These are phyloP conservation scores for Callorhinus ursinus DNA, from an alignment of 2,113 vertebrate species.

Conservation along the genomic window DNA sequence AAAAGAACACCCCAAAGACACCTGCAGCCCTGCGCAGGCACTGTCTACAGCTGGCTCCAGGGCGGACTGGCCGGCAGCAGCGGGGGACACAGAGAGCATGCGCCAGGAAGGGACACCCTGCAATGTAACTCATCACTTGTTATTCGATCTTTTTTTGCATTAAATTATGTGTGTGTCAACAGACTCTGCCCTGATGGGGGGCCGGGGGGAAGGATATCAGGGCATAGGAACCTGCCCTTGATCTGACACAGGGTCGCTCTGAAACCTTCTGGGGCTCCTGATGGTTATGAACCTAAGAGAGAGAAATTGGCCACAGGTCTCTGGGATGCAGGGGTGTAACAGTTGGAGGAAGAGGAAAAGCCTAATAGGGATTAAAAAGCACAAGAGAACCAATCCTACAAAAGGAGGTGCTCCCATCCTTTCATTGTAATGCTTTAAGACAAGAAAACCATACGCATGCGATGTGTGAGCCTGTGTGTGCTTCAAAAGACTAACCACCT, in stretches of 20 bases:
- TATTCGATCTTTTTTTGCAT: neutral
- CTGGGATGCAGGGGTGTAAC: fast-evolving
- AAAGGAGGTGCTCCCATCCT: too few relatives aligned
- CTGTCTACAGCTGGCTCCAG: fast-evolving
- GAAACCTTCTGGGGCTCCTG: neutral
- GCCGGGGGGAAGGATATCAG: neutral
- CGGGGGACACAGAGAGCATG: too few relatives aligned
- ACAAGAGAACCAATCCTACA: neutral
- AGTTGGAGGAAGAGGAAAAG: fast-evolving
- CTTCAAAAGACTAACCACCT: neutral
- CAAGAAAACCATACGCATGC: neutral
- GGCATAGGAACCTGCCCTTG: neutral
- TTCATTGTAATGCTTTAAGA: neutral
- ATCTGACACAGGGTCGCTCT: neutral
- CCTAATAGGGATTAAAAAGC: neutral
- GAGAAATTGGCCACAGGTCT: too few relatives aligned
- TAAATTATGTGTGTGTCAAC: neutral
- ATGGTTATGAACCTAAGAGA: neutral
- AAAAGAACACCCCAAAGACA: neutral
- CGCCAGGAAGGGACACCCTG: fast-evolving
- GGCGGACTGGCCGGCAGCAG: neutral
- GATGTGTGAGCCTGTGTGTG: neutral
- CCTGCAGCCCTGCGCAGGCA: neutral
- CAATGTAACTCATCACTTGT: neutral
- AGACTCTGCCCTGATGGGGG: neutral